These are phyloP conservation scores for Pseudochromis fuscus DNA, from an alignment of 2,797 vertebrate species.

Conservation along the genomic window DNA sequence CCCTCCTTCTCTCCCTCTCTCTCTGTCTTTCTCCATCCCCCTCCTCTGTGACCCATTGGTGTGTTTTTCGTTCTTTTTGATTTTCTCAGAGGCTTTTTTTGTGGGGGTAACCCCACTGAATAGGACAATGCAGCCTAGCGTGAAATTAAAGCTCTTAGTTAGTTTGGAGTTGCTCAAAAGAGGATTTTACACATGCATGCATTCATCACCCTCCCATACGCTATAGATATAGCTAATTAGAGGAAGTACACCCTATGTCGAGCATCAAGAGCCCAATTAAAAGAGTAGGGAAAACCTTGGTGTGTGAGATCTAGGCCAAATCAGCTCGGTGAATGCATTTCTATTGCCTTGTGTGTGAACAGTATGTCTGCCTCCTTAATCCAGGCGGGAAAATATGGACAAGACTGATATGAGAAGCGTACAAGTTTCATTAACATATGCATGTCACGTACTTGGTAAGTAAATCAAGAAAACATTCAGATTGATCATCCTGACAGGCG, in stretches of 20 bases:
- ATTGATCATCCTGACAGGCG: constrained; percentile 71
- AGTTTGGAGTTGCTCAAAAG: constrained; percentile 85
- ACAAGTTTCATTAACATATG: constrained; percentile 74
- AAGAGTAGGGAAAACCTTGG: constrained; percentile 72
- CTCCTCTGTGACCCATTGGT: constrained; percentile 63
- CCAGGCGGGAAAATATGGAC: constrained; percentile 69
- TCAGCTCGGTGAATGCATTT: constrained; percentile 63
- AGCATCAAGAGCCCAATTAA: constrained; percentile 83
- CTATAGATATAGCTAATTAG: constrained; percentile 85
- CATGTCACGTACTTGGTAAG: constrained; percentile 55
- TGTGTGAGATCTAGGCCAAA: constrained; percentile 71
- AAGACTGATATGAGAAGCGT: constrained; percentile 60
- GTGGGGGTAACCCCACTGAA: constrained; percentile 78
- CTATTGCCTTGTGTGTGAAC: constrained; percentile 66
- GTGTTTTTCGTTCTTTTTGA: constrained; percentile 76
- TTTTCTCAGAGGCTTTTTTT: constrained; percentile 80
- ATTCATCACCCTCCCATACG: constrained; percentile 82
- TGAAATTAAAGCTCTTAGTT: constrained; percentile 87
- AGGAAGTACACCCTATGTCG: constrained; percentile 83
- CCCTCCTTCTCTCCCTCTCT: constrained; percentile 33
- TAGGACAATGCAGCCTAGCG: constrained; percentile 84
- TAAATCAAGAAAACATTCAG: constrained; percentile 67
- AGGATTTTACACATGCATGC: constrained; percentile 86
- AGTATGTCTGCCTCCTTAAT: constrained; percentile 70
- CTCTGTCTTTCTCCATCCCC: constrained; percentile 57